phyloP scores from a whole-genome alignment of 2,888 invertebrate genomes.

The Zygothrica quintamaculata region DNA sequence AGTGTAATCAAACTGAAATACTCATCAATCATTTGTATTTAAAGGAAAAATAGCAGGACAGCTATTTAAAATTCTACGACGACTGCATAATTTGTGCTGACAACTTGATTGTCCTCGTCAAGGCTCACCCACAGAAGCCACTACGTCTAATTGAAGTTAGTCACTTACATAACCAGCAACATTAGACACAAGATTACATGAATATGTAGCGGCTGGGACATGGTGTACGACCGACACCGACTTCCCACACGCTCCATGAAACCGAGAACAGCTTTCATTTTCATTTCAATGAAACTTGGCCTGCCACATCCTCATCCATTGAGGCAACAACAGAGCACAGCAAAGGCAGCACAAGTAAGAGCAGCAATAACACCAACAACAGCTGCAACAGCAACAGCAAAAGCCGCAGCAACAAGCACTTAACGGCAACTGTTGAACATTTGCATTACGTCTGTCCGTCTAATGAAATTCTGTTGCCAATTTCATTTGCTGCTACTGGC shows the following conservation, averaged over 20 bases:
- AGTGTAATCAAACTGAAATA: neutral
- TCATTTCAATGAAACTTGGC: constrained; percentile 49
- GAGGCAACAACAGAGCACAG: too few species aligned
- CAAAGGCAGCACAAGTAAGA: neutral
- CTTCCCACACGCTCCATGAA: constrained; percentile 19
- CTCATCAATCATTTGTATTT: neutral
- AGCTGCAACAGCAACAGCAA: constrained; percentile 16
- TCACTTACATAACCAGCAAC: constrained; percentile 59
- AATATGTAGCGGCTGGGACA: constrained; percentile 49
- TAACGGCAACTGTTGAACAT: constrained; percentile 60
- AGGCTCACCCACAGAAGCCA: constrained; percentile 22
- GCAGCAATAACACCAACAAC: constrained; percentile 7
- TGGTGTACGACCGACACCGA: constrained; percentile 21
- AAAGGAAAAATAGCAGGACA: neutral
- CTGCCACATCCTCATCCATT: constrained; percentile 48
- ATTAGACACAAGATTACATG: constrained; percentile 63
- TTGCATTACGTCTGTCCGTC: constrained; percentile 59
- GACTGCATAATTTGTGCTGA: constrained; percentile 57
- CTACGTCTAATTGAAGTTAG: constrained; percentile 63
- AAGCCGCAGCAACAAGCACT: constrained; percentile 25
- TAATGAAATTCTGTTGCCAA: constrained; percentile 70
- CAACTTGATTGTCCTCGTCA: constrained; percentile 50
- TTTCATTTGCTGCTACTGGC: constrained; percentile 8
- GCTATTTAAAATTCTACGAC: constrained; percentile 40
- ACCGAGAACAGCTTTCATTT: constrained; percentile 55